Conservation (phyloP, 2,797 vertebrate genomes). For the Arremon aurantiirostris region DNA sequence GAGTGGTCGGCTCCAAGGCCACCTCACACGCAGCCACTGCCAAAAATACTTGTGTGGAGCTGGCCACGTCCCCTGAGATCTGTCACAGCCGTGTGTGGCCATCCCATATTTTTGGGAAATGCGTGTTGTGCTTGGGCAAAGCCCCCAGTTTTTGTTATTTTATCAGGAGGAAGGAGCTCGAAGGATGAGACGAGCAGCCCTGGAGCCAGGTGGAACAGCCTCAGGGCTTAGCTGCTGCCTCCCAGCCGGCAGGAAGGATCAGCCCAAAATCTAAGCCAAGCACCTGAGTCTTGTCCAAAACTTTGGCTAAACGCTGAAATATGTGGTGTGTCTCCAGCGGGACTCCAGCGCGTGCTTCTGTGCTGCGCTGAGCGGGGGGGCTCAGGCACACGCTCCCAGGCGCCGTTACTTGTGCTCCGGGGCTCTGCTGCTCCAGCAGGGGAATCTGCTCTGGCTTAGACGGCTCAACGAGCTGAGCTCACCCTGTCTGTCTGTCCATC, state of each 20-base stretch:
- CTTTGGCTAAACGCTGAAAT: background rate
- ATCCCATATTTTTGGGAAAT: background rate
- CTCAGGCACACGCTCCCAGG: background rate
- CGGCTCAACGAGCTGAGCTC: background rate
- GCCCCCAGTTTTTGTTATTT: background rate
- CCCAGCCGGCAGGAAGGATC: background rate
- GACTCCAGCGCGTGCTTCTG: background rate
- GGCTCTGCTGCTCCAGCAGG: background rate
- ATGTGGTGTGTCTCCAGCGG: background rate
- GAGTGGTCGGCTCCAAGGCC: background rate
- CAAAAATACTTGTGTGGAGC: background rate
- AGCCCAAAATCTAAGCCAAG: background rate
- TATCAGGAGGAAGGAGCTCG: background rate
- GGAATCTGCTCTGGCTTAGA: background rate
- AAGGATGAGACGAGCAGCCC: background rate
- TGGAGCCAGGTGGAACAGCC: background rate
- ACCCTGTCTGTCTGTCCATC: background rate
- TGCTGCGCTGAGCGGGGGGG: background rate
- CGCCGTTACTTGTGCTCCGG: background rate
- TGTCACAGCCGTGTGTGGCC: rapidly evolving
- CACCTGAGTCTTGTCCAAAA: background rate
- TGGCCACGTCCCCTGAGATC: rapidly evolving
- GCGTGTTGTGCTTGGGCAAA: rapidly evolving
- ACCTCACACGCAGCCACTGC: background rate
- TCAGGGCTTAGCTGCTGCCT: background rate